Evolutionary conservation across 2,113 vertebrate species (phyloP).

Genomic region (Galbula dea): DNA sequence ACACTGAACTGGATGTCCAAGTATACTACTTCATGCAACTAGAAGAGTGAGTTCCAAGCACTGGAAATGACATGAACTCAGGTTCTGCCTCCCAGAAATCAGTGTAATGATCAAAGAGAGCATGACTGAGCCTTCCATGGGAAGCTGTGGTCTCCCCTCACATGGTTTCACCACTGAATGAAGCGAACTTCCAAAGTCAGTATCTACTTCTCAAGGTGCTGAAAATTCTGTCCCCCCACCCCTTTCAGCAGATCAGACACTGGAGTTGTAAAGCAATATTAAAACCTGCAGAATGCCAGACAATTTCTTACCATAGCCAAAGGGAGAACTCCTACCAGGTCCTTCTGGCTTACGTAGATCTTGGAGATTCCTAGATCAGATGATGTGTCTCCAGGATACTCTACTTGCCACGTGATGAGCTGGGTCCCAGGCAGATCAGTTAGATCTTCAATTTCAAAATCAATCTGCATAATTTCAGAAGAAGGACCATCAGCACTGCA

Average conservation of each 20-base stretch:
- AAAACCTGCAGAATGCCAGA: background rate
- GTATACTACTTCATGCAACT: background rate
- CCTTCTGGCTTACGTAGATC: slow-evolving; percentile 87
- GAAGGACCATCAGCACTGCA: slow-evolving; percentile 54
- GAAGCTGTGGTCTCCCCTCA: background rate
- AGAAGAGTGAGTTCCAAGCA: background rate
- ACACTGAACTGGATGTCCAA: no score
- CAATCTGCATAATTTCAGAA: slow-evolving; percentile 89
- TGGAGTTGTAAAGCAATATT: background rate
- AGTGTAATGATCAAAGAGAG: background rate
- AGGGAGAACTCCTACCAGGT: slow-evolving; percentile 83
- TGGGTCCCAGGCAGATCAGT: slow-evolving; percentile 78
- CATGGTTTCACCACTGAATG: background rate
- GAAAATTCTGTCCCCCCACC: background rate
- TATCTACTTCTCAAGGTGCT: background rate
- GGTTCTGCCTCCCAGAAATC: background rate
- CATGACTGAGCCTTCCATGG: background rate
- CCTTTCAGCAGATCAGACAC: background rate
- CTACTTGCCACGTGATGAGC: slow-evolving; percentile 90
- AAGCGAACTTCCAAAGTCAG: background rate
- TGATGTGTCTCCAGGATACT: slow-evolving; percentile 74
- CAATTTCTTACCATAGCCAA: slow-evolving; percentile 85
- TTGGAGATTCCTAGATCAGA: slow-evolving; percentile 83
- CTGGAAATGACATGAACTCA: background rate
- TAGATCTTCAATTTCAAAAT: slow-evolving; percentile 84